Percentiles rank a stretch among this genome's conserved stretches.
These are phyloP conservation scores for Falco cherrug DNA, from an alignment of 2,797 vertebrate species.

Conservation along the genomic window DNA sequence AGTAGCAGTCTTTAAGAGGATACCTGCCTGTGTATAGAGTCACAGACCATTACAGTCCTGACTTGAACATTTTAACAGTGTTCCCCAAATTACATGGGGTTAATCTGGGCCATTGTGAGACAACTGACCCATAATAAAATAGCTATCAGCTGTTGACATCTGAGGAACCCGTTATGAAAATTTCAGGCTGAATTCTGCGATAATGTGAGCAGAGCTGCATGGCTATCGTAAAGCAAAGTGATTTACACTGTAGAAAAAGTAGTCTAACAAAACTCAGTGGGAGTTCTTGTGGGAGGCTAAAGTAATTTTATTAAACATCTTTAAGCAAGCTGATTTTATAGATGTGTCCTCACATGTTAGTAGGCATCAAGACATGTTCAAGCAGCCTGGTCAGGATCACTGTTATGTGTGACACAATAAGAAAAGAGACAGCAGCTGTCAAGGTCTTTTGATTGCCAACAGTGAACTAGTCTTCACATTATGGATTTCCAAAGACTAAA, in stretches of 20 bases:
- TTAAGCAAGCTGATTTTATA: background rate
- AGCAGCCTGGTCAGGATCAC: background rate
- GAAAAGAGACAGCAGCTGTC: background rate
- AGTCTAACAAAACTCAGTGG: background rate
- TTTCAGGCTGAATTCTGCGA: background rate
- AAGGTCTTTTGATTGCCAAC: background rate
- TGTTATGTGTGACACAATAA: background rate
- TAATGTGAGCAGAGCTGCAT: background rate
- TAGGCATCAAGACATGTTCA: background rate
- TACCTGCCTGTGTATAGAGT: background rate
- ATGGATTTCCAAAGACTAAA: background rate
- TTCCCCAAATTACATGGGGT: background rate
- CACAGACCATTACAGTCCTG: background rate
- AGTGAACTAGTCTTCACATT: background rate
- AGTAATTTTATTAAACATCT: background rate
- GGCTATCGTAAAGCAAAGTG: background rate
- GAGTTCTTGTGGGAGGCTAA: background rate
- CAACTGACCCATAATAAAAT: background rate
- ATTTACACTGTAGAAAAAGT: background rate
- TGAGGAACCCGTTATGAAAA: background rate
- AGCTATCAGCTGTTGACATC: background rate
- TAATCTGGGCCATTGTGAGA: background rate
- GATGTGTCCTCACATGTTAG: background rate
- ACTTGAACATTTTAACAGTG: background rate
- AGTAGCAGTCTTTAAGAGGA: background rate